Conservation (phyloP, 2,113 vertebrate genomes). For the Regulus satrapa region DNA sequence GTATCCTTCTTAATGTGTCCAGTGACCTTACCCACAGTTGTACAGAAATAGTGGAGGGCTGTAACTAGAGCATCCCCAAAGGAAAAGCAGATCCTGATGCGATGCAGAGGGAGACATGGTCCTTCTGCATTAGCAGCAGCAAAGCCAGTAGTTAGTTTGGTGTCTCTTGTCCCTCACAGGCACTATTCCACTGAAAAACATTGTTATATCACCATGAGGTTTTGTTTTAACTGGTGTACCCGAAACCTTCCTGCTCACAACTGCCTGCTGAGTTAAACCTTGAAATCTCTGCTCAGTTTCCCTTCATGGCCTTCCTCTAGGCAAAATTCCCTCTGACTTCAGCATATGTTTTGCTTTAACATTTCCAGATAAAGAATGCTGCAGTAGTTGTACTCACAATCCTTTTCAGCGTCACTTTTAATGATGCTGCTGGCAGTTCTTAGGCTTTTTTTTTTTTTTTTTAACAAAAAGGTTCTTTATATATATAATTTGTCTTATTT, state of each 20-base stretch:
- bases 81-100: background rate
- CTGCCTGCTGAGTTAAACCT: background rate
- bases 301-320: background rate
- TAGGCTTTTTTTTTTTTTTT: background rate
- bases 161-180: background rate
- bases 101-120: background rate
- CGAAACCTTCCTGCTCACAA: background rate
- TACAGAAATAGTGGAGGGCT: background rate
- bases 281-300: background rate
- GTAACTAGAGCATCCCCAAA: background rate
- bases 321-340: background rate
- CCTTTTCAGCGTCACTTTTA: constrained; percentile 20
- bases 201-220: background rate
- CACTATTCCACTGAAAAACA: background rate
- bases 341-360: constrained; percentile 29
- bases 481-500: background rate
- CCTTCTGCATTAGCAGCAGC: background rate
- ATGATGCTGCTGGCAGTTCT: background rate
- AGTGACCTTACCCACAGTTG: rapidly evolving
- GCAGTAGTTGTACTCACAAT: background rate
- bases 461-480: background rate
- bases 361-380: constrained; percentile 19
- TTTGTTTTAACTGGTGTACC: background rate
- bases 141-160: background rate
- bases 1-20: background rate